A percentile compares a stretch with the other conserved stretches of the same genome.
Conservation (phyloP, 2,888 invertebrate genomes). For the Acrocyrtus sp. region DNA sequence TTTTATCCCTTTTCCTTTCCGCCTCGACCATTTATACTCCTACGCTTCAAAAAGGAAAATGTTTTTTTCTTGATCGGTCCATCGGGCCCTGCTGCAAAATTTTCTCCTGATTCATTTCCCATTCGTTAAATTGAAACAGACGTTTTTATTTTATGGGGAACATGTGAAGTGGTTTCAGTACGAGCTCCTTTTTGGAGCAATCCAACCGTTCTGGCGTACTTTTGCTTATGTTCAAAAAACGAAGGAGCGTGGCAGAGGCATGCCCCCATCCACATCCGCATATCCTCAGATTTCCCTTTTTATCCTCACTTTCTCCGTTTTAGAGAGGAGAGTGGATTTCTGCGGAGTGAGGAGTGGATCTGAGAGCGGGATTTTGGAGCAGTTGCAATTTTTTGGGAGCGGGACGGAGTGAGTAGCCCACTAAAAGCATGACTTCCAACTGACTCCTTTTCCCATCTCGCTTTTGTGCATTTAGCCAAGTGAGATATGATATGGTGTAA, state of each 20-base stretch:
- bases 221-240: background rate
- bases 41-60: too few relatives aligned
- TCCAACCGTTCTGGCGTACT: background rate
- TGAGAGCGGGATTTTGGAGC: too few relatives aligned
- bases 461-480: background rate
- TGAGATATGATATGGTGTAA: background rate
- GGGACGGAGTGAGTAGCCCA: too few relatives aligned
- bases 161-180: constrained; percentile 32
- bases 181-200: background rate
- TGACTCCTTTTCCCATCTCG: background rate
- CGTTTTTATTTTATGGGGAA: constrained; percentile 41
- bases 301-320: background rate
- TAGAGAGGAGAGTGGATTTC: background rate
- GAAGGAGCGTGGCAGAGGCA: background rate
- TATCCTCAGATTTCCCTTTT: constrained; percentile 7
- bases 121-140: constrained; percentile 42
- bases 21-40: constrained; percentile 11
- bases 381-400: too few relatives aligned
- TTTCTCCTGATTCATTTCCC: constrained; percentile 44
- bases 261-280: background rate
- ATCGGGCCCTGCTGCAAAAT: constrained; percentile 29
- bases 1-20: constrained; percentile 15
- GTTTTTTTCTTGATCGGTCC: constrained; percentile 36
- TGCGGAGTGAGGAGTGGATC: background rate
- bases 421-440: background rate